Evolutionary conservation across 2,113 vertebrate species (phyloP).

Genomic region (Aspiorhynchus laticeps): DNA sequence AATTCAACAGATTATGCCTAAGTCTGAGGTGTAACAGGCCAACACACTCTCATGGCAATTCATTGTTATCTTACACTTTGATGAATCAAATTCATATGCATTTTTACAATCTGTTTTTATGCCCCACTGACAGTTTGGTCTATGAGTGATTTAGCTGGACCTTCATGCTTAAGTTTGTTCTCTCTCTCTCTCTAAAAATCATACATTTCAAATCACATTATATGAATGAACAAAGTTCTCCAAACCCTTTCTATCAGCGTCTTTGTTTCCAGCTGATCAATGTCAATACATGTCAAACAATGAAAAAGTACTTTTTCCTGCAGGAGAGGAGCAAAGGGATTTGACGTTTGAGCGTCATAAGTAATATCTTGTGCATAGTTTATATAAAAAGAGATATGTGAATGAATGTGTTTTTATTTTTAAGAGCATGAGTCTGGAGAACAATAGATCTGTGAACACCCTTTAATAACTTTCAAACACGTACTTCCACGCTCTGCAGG

Average conservation of each 20-base stretch:
- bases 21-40: too few species aligned
- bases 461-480: conserved; percentile 60
- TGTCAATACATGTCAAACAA: conserved; percentile 37
- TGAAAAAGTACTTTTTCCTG: conserved; percentile 42
- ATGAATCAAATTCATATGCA: too few species aligned
- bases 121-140: too few species aligned
- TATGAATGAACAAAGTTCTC: not conserved
- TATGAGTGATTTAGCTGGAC: too few species aligned
- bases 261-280: conserved; percentile 26
- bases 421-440: conserved; percentile 34
- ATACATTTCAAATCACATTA: too few species aligned
- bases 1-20: too few species aligned
- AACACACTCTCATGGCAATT: too few species aligned
- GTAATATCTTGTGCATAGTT: not conserved
- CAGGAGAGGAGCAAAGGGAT: conserved; percentile 21
- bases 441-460: conserved; percentile 69
- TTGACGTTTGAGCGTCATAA: conserved; percentile 12
- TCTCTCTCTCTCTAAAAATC: too few species aligned
- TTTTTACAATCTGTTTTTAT: too few species aligned
- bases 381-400: conserved; percentile 11
- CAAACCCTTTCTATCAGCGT: conserved; percentile 6
- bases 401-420: conserved; percentile 30
- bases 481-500: conserved; percentile 70
- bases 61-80: too few species aligned
- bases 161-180: too few species aligned